A percentile compares a stretch with the other conserved stretches of the same genome.
phyloP scores from a whole-genome alignment of 2,888 invertebrate genomes.

The Coecobrya sp. region DNA sequence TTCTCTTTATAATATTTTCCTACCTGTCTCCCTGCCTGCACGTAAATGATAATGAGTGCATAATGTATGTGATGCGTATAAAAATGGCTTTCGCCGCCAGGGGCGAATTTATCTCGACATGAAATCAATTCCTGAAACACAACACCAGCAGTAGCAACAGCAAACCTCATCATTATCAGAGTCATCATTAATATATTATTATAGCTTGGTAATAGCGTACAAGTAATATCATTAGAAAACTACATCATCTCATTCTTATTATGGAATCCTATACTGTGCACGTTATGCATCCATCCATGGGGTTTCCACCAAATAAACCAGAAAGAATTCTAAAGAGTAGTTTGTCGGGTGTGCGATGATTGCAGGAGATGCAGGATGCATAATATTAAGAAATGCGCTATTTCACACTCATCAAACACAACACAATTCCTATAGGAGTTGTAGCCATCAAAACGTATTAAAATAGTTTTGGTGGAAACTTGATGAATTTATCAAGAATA shows the following conservation, averaged over 20 bases:
- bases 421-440: not conserved
- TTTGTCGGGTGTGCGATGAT: not conserved
- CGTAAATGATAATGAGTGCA: conserved; percentile 28
- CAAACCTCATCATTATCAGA: not conserved
- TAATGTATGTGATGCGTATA: conserved; percentile 46
- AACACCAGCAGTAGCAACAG: not conserved
- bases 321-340: not conserved
- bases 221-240: conserved; percentile 31
- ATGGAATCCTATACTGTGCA: not conserved
- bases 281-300: not conserved
- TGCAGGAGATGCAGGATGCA: not conserved
- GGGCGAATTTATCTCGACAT: conserved; percentile 54
- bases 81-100: conserved; percentile 63
- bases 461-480: conserved; percentile 8
- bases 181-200: conserved; percentile 43
- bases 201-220: not conserved
- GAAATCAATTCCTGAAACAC: conserved; percentile 54
- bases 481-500: not conserved
- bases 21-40: not conserved
- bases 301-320: conserved; percentile 40
- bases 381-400: not conserved
- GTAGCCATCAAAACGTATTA: not conserved
- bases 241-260: not conserved
- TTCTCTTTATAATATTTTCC: not conserved
- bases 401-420: not conserved